Percentiles rank a stretch among this genome's conserved stretches.
phyloP scores from a whole-genome alignment of 1,140 invertebrate species.

The Bradysia coprophila region DNA sequence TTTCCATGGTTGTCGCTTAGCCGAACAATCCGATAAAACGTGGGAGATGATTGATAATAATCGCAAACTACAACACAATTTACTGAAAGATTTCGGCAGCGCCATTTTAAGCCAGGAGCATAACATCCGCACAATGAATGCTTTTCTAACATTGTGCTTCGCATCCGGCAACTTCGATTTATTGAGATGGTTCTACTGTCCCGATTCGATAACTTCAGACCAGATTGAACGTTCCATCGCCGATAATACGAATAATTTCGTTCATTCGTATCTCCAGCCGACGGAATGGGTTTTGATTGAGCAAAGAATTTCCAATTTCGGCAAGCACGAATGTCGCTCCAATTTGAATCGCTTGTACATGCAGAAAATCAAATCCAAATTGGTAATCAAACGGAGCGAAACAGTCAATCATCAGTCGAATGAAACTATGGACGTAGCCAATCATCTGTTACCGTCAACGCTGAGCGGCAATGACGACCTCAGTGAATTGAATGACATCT shows the following conservation, averaged over 20 bases:
- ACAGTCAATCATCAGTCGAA: neutral
- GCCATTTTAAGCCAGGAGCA: slow-evolving; percentile 13
- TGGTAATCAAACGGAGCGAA: neutral
- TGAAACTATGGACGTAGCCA: neutral
- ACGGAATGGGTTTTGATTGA: slow-evolving; percentile 15
- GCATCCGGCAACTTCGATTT: slow-evolving; percentile 11
- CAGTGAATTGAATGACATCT: neutral
- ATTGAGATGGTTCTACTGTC: slow-evolving; percentile 12
- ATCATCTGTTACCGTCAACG: neutral
- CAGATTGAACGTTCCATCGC: neutral
- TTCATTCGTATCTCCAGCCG: slow-evolving; percentile 10
- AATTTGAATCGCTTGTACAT: slow-evolving; percentile 12
- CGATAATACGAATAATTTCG: slow-evolving; percentile 1
- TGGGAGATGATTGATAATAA: slow-evolving; percentile 3
- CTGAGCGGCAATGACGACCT: too few species aligned
- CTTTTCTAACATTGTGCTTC: slow-evolving; percentile 15
- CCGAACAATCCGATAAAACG: slow-evolving; percentile 12
- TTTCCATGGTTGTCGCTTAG: slow-evolving; percentile 12
- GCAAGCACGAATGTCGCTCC: slow-evolving; percentile 11
- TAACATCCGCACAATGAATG: slow-evolving; percentile 14
- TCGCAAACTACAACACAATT: slow-evolving; percentile 1
- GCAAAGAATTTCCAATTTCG: slow-evolving; percentile 18
- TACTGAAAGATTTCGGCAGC: slow-evolving; percentile 12
- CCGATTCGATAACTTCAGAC: slow-evolving; percentile 8
- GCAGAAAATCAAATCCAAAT: slow-evolving; percentile 7